Base-by-base conservation (phyloP, 2,113 vertebrate species). In the Isurus oxyrinchus region DNA sequence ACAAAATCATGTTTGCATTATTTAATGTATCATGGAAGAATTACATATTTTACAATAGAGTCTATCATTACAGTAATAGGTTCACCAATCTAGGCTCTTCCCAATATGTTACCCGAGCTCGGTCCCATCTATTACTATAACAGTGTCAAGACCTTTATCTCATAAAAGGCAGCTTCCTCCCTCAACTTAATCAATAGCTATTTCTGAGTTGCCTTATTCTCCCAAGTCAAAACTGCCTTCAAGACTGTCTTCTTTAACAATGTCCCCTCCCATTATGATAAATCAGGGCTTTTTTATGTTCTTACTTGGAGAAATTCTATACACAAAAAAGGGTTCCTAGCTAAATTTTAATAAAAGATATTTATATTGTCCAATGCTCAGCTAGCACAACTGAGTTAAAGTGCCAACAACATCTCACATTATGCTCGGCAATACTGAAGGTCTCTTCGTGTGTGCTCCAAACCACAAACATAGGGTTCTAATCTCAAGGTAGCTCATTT, bases 151-250 rank as follows among this genome's bases (percentile, higher is more conserved):
- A 95, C 94, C 90, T 23, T 95, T 76, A 76, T 95, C 66, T 72
- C 67, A 72, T 95, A 95, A 95, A 91, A 95, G 44, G 66, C 94
- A 95, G 67, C 49, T 95, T 95, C 67, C 94, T 69, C 66, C 44
- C 14, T 76, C 49, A 55, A 72, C 63, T 69, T 95, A 95, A 95
- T 95, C 94, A 95, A 72, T 95, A 95, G 94, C 44, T 72, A 95
- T 95, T 95, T 95, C 94, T 23, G 49, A 5, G 44, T 95, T 76
- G 94, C 67, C 94, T 72, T 55, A 95, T 44, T 55, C 94, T 76
- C 94, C 66, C 94, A 35, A 55, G 66, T 72, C 66, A 95, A 95
- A 69, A 27, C 94, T 95, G 44, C 94, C 94, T 95, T 95, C 67
- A 35, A 72, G 66, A 69, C 25, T 8, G 25, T 55, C 66, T 53